Evolutionary conservation across 2,797 vertebrate species (phyloP), one percentile per base, ranked within the genome.

Genomic region (Typhlichthys eigenmanni): DNA sequence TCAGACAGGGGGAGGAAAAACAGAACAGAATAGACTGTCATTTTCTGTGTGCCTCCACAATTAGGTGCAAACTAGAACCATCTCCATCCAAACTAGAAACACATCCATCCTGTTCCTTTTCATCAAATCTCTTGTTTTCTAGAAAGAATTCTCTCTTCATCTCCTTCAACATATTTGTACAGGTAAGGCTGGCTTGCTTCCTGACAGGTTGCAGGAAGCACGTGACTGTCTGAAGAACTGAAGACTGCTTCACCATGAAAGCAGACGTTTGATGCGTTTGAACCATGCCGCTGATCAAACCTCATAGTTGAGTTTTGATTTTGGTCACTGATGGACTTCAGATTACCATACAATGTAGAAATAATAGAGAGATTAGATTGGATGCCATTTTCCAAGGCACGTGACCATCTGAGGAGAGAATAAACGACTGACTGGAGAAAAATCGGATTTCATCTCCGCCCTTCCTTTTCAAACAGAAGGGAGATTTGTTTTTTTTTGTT

Each of bases 291-390:
- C 9, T 80, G 77, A 89, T 89, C 81, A 87, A 85, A 80, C 64
- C 76, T 46, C 58, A 0, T 69, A 51, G 53, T 46, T 24, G 55
- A 80, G 13, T 2, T 4, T 29, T 55, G 78, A 58, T 74, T 83
- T 78, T 64, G 79, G 85, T 80, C 86, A 84, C 12, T 85, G 85
- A 83, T 7, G 78, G 83, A 81, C 84, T 82, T 68, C 13, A 72
- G 75, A 82, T 80, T 79, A 80, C 65, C 62, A 58, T 12, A 64
- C 82, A 68, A 51, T 8, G 58, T 45, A 55, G 17, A 71, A 61
- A 65, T 16, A 66, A 45, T 47, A 62, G 51, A 67, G 49, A 45
- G 64, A 60, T 68, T 63, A 76, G 76, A 67, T 62, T 69, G 72
- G 68, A 62, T 64, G 63, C 72, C 64, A 34, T 61, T 78, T 85